A percentile compares a stretch with the other conserved stretches of the same genome.
phyloP scores from a whole-genome alignment of 1,140 invertebrate genomes.

The Telenomus remus region DNA sequence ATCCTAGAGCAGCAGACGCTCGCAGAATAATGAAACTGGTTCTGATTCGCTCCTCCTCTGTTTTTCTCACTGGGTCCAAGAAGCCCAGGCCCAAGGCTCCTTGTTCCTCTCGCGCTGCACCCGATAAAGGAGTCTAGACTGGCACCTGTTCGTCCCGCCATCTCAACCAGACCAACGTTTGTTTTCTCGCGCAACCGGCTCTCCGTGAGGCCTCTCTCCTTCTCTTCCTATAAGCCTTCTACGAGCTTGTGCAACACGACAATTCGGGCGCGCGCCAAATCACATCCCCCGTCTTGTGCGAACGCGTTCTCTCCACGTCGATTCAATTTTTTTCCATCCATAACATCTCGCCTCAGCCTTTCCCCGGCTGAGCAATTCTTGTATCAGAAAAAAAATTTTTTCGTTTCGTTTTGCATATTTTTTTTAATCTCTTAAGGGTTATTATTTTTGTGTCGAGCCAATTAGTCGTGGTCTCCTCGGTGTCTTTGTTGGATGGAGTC shows the following conservation, averaged over 20 bases:
- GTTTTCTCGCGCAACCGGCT: constrained; percentile 58
- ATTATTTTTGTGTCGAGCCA: too few relatives aligned
- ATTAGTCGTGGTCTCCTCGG: too few relatives aligned
- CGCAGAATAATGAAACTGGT: constrained; percentile 58
- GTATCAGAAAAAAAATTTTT: too few relatives aligned
- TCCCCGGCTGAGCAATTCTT: too few relatives aligned
- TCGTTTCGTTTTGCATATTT: too few relatives aligned
- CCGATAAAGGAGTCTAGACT: constrained; percentile 59
- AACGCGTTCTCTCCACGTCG: constrained; percentile 11
- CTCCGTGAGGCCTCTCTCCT: neutral
- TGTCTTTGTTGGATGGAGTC: too few relatives aligned
- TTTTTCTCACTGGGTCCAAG: constrained; percentile 49
- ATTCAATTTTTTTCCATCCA: constrained; percentile 2
- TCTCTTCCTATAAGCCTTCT: constrained; percentile 33
- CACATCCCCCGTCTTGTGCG: constrained; percentile 30
- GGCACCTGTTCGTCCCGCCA: constrained; percentile 57
- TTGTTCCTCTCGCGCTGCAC: constrained; percentile 49
- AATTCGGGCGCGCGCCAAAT: constrained; percentile 50
- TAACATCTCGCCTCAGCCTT: neutral
- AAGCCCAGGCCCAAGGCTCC: constrained; percentile 16
- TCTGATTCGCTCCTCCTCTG: constrained; percentile 55
- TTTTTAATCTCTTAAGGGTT: too few relatives aligned
- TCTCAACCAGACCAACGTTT: constrained; percentile 50
- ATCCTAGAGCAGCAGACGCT: constrained; percentile 57
- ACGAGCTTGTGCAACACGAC: constrained; percentile 32